Conservation (phyloP, 2,113 vertebrate genomes). For the Oplegnathus fasciatus region DNA sequence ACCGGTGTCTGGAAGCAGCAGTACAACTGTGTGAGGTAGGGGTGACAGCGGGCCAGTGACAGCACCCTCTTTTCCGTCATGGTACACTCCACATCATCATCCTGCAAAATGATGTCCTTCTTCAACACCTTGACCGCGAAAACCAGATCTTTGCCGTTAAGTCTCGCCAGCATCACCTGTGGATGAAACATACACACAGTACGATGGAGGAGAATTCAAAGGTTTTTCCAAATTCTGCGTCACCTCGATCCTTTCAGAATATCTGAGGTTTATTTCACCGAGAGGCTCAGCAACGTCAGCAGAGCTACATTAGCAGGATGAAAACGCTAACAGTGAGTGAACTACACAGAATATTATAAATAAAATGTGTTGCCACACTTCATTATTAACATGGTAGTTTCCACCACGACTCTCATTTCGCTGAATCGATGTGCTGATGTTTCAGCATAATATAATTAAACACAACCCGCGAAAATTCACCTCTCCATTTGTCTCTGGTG, state of each 20-base stretch:
- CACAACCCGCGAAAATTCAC: too few relatives aligned
- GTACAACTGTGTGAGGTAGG: constrained; percentile 97
- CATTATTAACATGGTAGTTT: too few relatives aligned
- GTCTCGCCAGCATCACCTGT: constrained; percentile 95
- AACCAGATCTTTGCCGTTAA: constrained; percentile 88
- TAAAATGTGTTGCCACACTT: too few relatives aligned
- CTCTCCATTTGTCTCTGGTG: too few relatives aligned
- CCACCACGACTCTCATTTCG: too few relatives aligned
- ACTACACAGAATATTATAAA: too few relatives aligned
- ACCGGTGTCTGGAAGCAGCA: constrained; percentile 97
- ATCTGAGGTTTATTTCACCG: background rate
- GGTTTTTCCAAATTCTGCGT: background rate
- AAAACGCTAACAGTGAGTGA: too few relatives aligned
- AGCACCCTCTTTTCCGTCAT: constrained; percentile 98
- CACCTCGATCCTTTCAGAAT: background rate
- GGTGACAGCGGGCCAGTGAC: constrained; percentile 91
- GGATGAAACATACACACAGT: constrained; percentile 12
- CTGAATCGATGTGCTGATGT: too few relatives aligned
- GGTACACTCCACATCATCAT: constrained; percentile 97
- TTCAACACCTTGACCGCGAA: constrained; percentile 97
- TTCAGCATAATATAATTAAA: too few relatives aligned
- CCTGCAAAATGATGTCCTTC: constrained; percentile 98
- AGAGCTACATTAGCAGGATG: too few relatives aligned
- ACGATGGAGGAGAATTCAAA: background rate
- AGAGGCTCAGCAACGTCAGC: too few relatives aligned